A percentile compares a stretch with the other conserved stretches of the same genome.
Conservation (phyloP, 53 echinoderm and acorn worm genomes). For the Arbacia lixula region DNA sequence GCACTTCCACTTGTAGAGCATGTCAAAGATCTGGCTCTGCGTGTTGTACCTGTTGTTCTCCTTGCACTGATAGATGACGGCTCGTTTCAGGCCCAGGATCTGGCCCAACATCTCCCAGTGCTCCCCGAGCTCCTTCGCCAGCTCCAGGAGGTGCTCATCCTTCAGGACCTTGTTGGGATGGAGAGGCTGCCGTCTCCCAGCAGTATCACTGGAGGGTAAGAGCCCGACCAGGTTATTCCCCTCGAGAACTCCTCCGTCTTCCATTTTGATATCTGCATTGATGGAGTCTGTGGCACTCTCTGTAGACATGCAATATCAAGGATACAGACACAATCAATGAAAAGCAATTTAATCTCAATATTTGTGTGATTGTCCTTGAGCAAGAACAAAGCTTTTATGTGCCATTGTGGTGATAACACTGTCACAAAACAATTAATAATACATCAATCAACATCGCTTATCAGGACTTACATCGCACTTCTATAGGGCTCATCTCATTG, state of each 20-base stretch:
- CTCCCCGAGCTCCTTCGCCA: constrained; percentile 43
- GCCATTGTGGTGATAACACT: no score
- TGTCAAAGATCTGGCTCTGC: constrained; percentile 34
- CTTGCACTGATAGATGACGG: constrained; percentile 45
- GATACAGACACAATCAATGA: no score
- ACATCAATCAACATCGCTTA: no score
- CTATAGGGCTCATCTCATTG: no score
- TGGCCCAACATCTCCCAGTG: constrained; percentile 49
- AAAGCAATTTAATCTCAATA: no score
- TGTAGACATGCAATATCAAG: no score
- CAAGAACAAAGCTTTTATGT: no score
- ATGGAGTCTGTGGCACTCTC: no score
- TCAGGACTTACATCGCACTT: no score
- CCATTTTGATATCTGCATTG: background rate
- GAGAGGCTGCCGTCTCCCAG: background rate
- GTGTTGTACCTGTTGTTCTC: constrained; percentile 25
- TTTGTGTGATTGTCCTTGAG: no score
- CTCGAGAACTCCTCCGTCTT: background rate
- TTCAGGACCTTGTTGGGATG: constrained; percentile 30
- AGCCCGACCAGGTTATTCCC: background rate
- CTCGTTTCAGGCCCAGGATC: constrained; percentile 29
- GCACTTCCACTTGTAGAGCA: constrained; percentile 47
- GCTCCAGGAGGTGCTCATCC: constrained; percentile 28
- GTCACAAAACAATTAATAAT: no score
- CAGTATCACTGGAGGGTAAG: background rate